These are phyloP conservation scores for Camelus bactrianus DNA, from an alignment of 2,113 vertebrate genomes.

Conservation along the genomic window DNA sequence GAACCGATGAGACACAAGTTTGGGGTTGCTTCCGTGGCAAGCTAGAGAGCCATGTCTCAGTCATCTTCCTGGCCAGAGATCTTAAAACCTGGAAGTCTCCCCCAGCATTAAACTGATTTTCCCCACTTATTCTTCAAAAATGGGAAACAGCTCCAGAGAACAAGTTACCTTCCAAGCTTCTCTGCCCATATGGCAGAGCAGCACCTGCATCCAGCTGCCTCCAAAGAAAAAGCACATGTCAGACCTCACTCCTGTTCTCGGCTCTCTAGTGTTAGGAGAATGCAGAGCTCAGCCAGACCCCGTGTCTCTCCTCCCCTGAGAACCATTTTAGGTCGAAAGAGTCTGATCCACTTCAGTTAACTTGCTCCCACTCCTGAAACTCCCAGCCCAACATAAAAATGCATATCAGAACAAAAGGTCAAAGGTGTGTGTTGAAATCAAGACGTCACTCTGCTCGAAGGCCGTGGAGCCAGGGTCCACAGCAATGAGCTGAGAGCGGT, in stretches of 20 bases:
- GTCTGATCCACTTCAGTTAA: background rate
- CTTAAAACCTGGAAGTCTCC: background rate
- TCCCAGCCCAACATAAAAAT: conserved; percentile 18
- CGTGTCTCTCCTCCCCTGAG: background rate
- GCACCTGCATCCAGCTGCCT: background rate
- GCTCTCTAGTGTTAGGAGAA: background rate
- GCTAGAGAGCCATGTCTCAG: background rate
- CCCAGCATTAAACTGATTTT: background rate
- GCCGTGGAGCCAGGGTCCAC: background rate
- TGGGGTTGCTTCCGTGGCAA: background rate
- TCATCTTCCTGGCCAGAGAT: background rate
- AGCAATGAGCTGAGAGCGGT: background rate
- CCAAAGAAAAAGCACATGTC: background rate
- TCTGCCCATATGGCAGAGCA: background rate
- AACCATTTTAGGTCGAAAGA: background rate
- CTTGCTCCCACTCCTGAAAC: background rate
- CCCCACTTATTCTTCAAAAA: background rate
- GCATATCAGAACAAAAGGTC: conserved; percentile 40
- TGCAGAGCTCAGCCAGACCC: background rate
- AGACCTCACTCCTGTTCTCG: too few species aligned
- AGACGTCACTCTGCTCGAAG: background rate
- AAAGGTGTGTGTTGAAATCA: conserved; percentile 52
- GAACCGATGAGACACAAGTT: background rate
- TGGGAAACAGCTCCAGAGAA: background rate
- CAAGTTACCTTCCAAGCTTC: background rate